A percentile compares a stretch with the other conserved stretches of the same genome.
Evolutionary conservation across 2,888 invertebrate genomes (phyloP).

Genomic region (Yponomeuta plumbellus): DNA sequence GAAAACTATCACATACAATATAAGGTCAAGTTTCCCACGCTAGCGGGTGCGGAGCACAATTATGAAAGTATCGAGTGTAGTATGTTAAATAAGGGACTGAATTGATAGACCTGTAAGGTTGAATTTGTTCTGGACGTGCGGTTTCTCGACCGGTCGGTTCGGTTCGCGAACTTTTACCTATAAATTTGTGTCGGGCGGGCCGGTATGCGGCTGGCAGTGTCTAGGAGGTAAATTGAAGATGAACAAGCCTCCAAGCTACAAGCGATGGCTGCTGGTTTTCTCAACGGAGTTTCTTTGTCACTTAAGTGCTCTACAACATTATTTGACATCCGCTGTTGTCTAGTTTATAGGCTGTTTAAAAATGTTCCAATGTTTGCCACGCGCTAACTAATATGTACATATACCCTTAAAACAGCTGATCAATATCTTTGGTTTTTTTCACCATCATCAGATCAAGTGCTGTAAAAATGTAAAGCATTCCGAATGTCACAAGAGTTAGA

Average conservation of each 20-base stretch:
- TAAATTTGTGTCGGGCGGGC: constrained; percentile 72
- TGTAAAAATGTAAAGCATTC: no score
- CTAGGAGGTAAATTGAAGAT: constrained; percentile 36
- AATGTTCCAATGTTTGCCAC: not conserved
- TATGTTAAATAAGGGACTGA: constrained; percentile 43
- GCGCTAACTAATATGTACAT: not conserved
- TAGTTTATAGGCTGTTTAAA: no score
- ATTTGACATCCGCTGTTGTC: not conserved
- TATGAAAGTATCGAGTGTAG: constrained; percentile 71
- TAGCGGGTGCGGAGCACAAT: constrained; percentile 55
- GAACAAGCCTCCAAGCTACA: constrained; percentile 4
- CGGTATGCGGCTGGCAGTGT: constrained; percentile 51
- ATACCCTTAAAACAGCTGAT: no score
- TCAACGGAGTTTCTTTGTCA: not conserved
- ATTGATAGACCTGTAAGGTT: constrained; percentile 38
- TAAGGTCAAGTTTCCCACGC: constrained; percentile 63
- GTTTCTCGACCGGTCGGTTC: constrained; percentile 57
- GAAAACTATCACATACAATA: constrained; percentile 45
- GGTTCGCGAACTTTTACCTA: constrained; percentile 77
- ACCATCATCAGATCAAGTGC: no score
- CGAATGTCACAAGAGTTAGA: no score
- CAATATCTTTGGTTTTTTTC: no score
- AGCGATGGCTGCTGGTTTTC: constrained; percentile 1
- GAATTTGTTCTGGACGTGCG: constrained; percentile 36
- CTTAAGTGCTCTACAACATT: not conserved